Evolutionary conservation across 2,888 invertebrate genomes (phyloP).

Genomic region (Volucella inanis): DNA sequence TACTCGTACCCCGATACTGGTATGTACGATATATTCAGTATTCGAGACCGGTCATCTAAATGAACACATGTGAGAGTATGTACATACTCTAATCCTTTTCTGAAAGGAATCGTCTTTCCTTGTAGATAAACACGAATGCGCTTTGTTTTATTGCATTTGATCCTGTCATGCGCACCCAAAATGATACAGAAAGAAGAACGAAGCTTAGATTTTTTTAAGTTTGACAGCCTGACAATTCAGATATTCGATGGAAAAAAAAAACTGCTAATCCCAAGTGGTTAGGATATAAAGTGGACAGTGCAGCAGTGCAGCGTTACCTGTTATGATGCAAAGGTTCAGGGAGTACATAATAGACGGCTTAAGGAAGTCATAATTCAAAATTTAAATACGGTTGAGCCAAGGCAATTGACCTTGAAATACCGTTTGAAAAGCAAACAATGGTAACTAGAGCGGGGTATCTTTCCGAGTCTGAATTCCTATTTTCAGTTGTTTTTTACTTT

Average conservation of each 20-base stretch:
- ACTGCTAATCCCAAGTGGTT: constrained; percentile 23
- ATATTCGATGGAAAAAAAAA: not conserved
- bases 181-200: constrained; percentile 1
- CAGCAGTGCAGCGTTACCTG: constrained; percentile 39
- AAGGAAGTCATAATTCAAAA: constrained; percentile 51
- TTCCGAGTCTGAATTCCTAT: not conserved
- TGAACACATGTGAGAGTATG: not conserved
- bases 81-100: constrained; percentile 60
- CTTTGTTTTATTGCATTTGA: constrained; percentile 32
- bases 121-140: constrained; percentile 1
- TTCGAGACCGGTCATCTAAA: constrained; percentile 29
- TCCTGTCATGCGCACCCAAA: not conserved
- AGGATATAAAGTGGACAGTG: constrained; percentile 1
- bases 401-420: constrained; percentile 58
- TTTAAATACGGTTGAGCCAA: constrained; percentile 33
- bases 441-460: constrained; percentile 52
- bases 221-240: constrained; percentile 5
- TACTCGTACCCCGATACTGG: not conserved
- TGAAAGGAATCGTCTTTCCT: constrained; percentile 1
- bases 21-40: no score
- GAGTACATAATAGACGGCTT: constrained; percentile 26
- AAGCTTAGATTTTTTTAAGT: not conserved
- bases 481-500: constrained; percentile 7
- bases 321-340: constrained; percentile 48
- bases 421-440: constrained; percentile 49